These are phyloP conservation scores for Ypsolopha sequella DNA, from an alignment of 2,888 invertebrate genomes.

Conservation along the genomic window DNA sequence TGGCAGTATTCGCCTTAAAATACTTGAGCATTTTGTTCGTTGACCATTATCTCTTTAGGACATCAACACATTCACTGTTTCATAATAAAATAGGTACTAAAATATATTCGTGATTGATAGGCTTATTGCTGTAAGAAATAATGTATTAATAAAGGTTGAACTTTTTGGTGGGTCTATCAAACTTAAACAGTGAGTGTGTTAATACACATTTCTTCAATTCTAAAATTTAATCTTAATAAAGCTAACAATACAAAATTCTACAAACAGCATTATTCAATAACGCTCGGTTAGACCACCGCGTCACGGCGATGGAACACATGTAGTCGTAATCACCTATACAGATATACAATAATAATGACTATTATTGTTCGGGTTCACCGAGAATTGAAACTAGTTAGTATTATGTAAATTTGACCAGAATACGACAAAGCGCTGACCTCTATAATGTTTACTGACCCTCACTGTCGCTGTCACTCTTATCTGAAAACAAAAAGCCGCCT, in stretches of 20 bases:
- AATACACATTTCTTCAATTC: conserved; percentile 41
- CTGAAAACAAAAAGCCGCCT: conserved; percentile 65
- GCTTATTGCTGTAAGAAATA: conserved; percentile 23
- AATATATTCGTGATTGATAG: conserved; percentile 21
- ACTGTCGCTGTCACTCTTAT: conserved; percentile 95
- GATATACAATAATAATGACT: conserved; percentile 15
- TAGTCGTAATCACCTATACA: conserved; percentile 2
- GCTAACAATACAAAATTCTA: conserved; percentile 54
- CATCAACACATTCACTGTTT: conserved; percentile 71
- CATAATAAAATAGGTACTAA: conserved; percentile 4
- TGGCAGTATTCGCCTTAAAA: conserved; percentile 59
- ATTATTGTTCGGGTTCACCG: conserved; percentile 33
- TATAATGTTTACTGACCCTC: conserved; percentile 82
- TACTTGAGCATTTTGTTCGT: conserved; percentile 63
- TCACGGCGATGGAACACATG: background rate
- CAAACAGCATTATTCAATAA: conserved; percentile 1
- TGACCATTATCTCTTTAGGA: conserved; percentile 35
- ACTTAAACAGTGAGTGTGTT: conserved; percentile 68
- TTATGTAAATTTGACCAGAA: conserved; percentile 69
- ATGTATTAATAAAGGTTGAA: too few species aligned
- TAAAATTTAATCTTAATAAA: conserved; percentile 34
- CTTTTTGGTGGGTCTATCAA: conserved; percentile 57
- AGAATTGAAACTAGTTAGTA: conserved; percentile 52
- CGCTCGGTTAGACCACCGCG: background rate
- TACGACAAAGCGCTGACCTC: conserved; percentile 53